Percentiles rank a stretch among this genome's conserved stretches.
Conservation (phyloP, 2,113 vertebrate species). For the Cyrtonyx montezumae region DNA sequence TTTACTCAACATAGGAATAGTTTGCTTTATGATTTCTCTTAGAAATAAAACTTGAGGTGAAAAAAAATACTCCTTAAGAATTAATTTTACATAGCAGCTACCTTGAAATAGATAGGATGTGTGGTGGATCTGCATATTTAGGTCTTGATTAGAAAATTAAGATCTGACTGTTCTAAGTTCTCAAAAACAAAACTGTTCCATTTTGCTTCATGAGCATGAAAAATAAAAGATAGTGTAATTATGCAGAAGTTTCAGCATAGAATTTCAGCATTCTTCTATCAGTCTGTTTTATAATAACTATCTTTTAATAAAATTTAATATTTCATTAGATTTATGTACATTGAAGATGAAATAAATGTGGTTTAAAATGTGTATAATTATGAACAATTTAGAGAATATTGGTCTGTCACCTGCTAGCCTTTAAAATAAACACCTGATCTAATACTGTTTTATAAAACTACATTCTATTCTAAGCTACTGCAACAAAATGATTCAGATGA, state of each 20-base stretch:
- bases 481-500: constrained; percentile 14
- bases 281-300: neutral
- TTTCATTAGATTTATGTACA: constrained; percentile 32
- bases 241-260: neutral
- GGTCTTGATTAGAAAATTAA: neutral
- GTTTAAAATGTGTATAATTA: constrained; percentile 22
- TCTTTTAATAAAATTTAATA: constrained; percentile 1
- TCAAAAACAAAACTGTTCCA: neutral
- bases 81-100: neutral
- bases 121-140: neutral
- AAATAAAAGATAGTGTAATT: neutral
- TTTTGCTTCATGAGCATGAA: neutral
- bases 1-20: neutral
- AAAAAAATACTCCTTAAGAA: neutral
- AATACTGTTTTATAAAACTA: neutral
- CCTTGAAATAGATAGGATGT: neutral
- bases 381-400: neutral
- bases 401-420: constrained; percentile 1
- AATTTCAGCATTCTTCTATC: too few species aligned
- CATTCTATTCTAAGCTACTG: constrained; percentile 32
- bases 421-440: constrained; percentile 26
- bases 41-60: neutral
- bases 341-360: constrained; percentile 4
- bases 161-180: neutral
- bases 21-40: neutral